Base-by-base conservation (phyloP, 2,797 vertebrate species). In the Lindbergichthys nudifrons region DNA sequence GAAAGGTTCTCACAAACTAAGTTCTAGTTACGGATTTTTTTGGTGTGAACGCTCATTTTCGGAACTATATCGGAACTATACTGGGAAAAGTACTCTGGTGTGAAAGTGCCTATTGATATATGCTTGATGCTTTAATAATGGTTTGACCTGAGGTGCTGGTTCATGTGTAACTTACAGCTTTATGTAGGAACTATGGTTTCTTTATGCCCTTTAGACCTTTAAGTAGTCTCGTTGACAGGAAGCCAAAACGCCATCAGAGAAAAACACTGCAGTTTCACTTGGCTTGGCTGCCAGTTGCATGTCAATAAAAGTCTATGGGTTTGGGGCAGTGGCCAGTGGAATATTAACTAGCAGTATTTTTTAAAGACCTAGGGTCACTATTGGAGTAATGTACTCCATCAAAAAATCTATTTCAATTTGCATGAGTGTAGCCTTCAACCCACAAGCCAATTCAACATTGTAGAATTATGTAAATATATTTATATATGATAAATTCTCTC, bases 341-440 rank as follows among this genome's bases (percentile, higher is more conserved):
- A 62, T 58, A 73, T 75, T 60, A 75, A 82, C 64, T 48, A 45
- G 39, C 52, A 21, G 41, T 23, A 13, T 79, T 23, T 79, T 76
- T 45, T 45, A 48, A 65, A 67, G 18, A 75, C 61, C 60, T 53
- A 26, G 14, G 57, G 53, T 75, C 74, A 75, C 41, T 23, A 43
- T 73, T 70, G 66, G n/a, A 79, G 76, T 26, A 71, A 57, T 68
- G 16, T 62, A 21, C 57, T 52, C 26, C 13, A 41, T 48, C 26
- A 50, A 59, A 66, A 75, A 81, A 77, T 79, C 79, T 4, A 60
- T 83, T 60, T 4, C 42, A 42, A 70, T 81, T 61, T 76, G 30
- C 72, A 60, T 54, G 59, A 54, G 10, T 63, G 23, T 41, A 45
- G 16, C 58, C 15, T 64, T 26, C 51, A 58, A 18, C 23, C 15